Evolutionary conservation across 2,888 invertebrate genomes (phyloP).

Genomic region (Drosophila lacicola): DNA sequence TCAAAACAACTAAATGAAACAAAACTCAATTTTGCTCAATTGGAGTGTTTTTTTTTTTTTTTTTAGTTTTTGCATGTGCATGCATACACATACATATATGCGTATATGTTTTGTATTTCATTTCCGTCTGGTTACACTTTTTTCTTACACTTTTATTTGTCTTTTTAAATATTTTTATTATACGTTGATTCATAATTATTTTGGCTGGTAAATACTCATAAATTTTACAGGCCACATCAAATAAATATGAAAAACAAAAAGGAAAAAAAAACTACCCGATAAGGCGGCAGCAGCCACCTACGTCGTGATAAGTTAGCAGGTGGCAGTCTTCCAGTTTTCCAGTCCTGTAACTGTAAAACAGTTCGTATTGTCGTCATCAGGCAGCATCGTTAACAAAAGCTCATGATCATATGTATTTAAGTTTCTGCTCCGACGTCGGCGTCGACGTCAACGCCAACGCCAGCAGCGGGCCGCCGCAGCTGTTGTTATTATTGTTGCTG

Average conservation of each 20-base stretch:
- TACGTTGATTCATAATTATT: constrained; percentile 75
- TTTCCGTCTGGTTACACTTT: constrained; percentile 55
- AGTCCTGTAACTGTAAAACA: constrained; percentile 35
- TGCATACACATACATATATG: neutral
- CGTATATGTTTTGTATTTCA: constrained; percentile 7
- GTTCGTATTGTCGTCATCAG: constrained; percentile 43
- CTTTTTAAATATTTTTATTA: constrained; percentile 23
- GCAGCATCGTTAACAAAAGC: constrained; percentile 52
- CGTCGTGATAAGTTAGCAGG: constrained; percentile 27
- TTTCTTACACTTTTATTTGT: neutral
- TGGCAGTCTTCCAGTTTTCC: constrained; percentile 16
- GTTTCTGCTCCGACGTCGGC: constrained; percentile 38
- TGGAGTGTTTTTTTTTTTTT: constrained; percentile 2
- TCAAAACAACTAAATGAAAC: neutral
- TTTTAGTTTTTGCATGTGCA: neutral
- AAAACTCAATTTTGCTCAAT: constrained; percentile 4
- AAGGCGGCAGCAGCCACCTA: constrained; percentile 29
- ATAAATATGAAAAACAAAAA: constrained; percentile 1
- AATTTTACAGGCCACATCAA: constrained; percentile 25
- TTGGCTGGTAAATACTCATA: constrained; percentile 55
- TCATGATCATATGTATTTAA: constrained; percentile 49
- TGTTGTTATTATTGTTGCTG: constrained; percentile 37
- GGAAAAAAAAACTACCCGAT: constrained; percentile 42
- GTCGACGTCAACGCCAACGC: constrained; percentile 41
- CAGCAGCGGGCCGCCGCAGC: constrained; percentile 23